phyloP scores from a whole-genome alignment of 1,140 invertebrate genomes.

The Temnothorax curvispinosus region DNA sequence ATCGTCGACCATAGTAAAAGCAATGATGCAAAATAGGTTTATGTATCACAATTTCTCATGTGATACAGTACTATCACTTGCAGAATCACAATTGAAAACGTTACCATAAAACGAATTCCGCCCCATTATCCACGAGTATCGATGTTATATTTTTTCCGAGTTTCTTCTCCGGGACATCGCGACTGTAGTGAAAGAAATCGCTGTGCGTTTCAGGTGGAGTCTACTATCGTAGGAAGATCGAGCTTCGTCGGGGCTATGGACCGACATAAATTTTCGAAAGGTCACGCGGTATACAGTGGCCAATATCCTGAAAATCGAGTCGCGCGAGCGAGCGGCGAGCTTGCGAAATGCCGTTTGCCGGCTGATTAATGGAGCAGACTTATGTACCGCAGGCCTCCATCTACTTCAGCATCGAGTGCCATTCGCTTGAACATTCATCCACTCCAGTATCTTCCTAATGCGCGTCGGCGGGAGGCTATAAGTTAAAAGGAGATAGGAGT shows the following conservation, averaged over 20 bases:
- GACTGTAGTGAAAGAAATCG: constrained; percentile 40
- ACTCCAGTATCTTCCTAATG: constrained; percentile 71
- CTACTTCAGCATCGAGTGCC: constrained; percentile 73
- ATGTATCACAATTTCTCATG: neutral
- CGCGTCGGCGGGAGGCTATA: constrained; percentile 61
- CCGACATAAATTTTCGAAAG: constrained; percentile 69
- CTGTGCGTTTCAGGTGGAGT: constrained; percentile 11
- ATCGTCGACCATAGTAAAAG: neutral
- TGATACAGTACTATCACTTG: neutral
- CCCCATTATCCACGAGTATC: neutral
- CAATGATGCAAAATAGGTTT: constrained; percentile 8
- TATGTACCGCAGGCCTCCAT: constrained; percentile 74
- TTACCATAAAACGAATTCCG: constrained; percentile 19
- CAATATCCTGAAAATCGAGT: constrained; percentile 66
- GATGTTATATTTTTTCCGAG: constrained; percentile 33
- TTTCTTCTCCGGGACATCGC: neutral
- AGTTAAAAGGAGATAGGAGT: constrained; percentile 64
- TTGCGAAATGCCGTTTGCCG: constrained; percentile 75
- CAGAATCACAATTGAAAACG: neutral
- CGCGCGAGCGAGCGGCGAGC: constrained; percentile 50
- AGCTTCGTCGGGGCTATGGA: constrained; percentile 43
- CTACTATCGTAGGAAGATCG: constrained; percentile 67
- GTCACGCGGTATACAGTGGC: constrained; percentile 45
- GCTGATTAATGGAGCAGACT: constrained; percentile 74
- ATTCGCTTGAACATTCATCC: constrained; percentile 71